phyloP scores from a whole-genome alignment of 2,797 vertebrate genomes.

The Danio albolineatus region DNA sequence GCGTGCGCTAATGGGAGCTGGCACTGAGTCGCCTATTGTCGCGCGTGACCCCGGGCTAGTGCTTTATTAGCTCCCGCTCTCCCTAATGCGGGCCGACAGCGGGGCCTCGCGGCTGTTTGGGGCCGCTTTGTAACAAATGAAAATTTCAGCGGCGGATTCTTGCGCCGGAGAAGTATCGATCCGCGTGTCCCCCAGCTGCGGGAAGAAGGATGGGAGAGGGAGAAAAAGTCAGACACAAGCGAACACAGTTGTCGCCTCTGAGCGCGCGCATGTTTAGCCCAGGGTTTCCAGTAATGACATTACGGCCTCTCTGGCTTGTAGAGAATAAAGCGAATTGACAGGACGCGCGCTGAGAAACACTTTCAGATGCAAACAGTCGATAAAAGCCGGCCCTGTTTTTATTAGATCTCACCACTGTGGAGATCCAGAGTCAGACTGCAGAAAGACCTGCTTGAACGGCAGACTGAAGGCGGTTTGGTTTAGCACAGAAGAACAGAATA shows the following conservation, averaged over 20 bases:
- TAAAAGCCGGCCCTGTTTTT: conserved; percentile 5
- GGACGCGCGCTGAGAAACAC: conserved; percentile 70
- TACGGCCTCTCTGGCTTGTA: conserved; percentile 69
- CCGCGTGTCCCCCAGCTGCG: conserved; percentile 65
- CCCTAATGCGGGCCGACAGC: conserved; percentile 85
- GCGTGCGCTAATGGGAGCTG: conserved; percentile 87
- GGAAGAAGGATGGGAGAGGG: conserved; percentile 54
- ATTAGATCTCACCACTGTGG: background rate
- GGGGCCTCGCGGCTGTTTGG: conserved; percentile 80
- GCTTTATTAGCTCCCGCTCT: conserved; percentile 87
- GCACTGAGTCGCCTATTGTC: conserved; percentile 84
- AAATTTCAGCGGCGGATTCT: conserved; percentile 78
- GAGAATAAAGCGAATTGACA: conserved; percentile 83
- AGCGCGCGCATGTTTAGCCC: conserved; percentile 77
- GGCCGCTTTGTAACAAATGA: conserved; percentile 81
- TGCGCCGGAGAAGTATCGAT: conserved; percentile 77
- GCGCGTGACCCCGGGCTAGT: conserved; percentile 83
- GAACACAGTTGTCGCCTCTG: conserved; percentile 67
- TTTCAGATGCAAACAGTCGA: conserved; percentile 56
- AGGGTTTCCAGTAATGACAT: conserved; percentile 72
- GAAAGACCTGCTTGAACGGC: background rate
- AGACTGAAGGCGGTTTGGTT: no score
- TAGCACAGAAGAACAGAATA: no score
- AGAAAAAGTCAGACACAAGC: conserved; percentile 42
- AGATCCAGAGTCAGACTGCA: background rate